Evolutionary conservation across 2,888 invertebrate species (phyloP), one percentile per base, ranked within the genome.

Genomic region (Argyresthia goedartella): DNA sequence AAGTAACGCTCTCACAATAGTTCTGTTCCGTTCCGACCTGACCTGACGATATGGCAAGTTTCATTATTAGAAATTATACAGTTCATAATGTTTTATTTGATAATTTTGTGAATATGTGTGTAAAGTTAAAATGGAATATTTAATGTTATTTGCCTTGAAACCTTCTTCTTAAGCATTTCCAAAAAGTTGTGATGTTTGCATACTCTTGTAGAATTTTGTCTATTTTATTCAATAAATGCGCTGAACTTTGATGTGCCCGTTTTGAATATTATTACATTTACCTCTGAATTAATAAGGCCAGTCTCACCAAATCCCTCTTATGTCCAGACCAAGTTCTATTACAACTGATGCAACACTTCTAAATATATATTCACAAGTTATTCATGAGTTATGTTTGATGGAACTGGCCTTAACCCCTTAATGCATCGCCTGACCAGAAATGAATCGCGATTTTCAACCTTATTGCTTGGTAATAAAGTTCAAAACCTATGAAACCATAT

Each of bases 121-220:
- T 80, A 80, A 78, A 60, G 66, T 71, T 70, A 65, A 63, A 60
- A 61, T 63, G 62, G 66, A 73, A 61, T 67, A 64, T 63, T 74
- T 73, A 73, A 76, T 76, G 75, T 74, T 66, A 63, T 71, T 66
- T 81, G 85, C 84, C 84, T 85, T 84, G 78, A 77, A 72, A 71
- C 74, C 52, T 54, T 56, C 80, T 75, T 72, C 72, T 73, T 77
- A 76, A 78, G 76, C 80, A 74, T 81, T 80, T 81, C 79, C 80
- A 81, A 75, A 66, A 81, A 82, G 79, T 82, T 84, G 84, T 85
- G 85, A 85, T 81, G 82, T 84, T 84, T 82, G 84, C 84, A 80
- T 85, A 84, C 74, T 82, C 80, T 79, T 85, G 84, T 85, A 85
- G 85, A 76, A 81, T 84, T 84, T 85, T 81, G 84, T 84, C 79